These are phyloP conservation scores for Apoda limacodes DNA, from an alignment of 2,888 invertebrate species.

Conservation along the genomic window DNA sequence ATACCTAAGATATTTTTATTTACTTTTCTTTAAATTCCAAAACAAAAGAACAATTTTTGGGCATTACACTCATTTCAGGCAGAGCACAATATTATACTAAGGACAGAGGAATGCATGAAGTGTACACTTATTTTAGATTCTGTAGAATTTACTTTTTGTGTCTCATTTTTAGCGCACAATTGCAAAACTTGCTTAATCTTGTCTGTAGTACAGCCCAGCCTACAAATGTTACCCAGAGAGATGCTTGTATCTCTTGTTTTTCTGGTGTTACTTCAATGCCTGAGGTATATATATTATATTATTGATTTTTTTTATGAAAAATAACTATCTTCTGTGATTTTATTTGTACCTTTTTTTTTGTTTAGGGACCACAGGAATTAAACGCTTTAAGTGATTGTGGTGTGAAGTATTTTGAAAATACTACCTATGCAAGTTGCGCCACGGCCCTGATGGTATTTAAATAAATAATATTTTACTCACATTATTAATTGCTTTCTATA, in stretches of 20 bases:
- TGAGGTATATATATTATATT: conserved; percentile 43
- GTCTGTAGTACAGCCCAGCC: conserved; percentile 76
- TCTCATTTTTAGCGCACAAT: conserved; percentile 32
- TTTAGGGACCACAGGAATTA: conserved; percentile 66
- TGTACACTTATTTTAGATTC: no score
- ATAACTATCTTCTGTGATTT: conserved; percentile 2
- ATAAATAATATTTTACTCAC: not conserved
- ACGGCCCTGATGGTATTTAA: conserved; percentile 54
- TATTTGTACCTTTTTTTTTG: conserved; percentile 16
- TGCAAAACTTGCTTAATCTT: conserved; percentile 69
- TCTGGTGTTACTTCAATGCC: conserved; percentile 64
- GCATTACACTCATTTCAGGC: no score
- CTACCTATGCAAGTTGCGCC: conserved; percentile 62
- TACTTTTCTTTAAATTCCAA: conserved; percentile 1
- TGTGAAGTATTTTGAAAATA: conserved; percentile 61
- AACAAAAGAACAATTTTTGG: not conserved
- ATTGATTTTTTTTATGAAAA: no score
- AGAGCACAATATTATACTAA: no score
- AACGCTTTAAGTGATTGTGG: conserved; percentile 64
- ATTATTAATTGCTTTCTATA: no score
- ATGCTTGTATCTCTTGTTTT: conserved; percentile 75
- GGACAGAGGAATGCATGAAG: no score
- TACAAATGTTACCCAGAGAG: conserved; percentile 64
- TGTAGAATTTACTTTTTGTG: no score
- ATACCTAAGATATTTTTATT: no score